A percentile compares a stretch with the other conserved stretches of the same genome.
Evolutionary conservation across 1,140 invertebrate species (phyloP).

Genomic region (Cylas formicarius): DNA sequence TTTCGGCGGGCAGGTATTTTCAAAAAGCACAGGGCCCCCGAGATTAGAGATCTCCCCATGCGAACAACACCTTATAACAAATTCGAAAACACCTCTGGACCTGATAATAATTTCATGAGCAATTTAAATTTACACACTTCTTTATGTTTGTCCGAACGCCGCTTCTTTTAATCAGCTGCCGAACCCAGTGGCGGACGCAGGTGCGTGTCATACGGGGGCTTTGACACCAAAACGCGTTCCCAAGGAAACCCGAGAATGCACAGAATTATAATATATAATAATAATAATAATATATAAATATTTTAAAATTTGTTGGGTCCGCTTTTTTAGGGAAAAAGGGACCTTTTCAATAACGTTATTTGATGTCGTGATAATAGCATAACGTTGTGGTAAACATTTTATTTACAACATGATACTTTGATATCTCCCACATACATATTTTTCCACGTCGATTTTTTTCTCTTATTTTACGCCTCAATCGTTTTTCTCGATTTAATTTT

Average conservation of each 20-base stretch:
- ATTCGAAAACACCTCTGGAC: constrained; percentile 24
- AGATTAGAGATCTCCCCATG: constrained; percentile 10
- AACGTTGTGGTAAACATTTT: too few relatives aligned
- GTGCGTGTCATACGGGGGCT: not conserved
- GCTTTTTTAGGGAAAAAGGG: too few relatives aligned
- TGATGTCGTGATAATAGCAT: too few relatives aligned
- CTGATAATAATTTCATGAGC: constrained; percentile 24
- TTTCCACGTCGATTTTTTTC: too few relatives aligned
- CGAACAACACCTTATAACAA: constrained; percentile 16
- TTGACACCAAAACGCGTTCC: not conserved
- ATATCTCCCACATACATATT: too few relatives aligned
- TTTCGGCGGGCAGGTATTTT: constrained; percentile 8
- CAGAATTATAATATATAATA: not conserved
- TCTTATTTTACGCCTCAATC: too few relatives aligned
- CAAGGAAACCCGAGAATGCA: not conserved
- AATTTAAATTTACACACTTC: constrained; percentile 26
- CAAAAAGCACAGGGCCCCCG: constrained; percentile 3
- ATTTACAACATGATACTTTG: too few relatives aligned
- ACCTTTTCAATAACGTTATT: too few relatives aligned
- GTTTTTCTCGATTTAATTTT: too few relatives aligned
- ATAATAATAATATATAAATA: not conserved
- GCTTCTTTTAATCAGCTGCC: constrained; percentile 23
- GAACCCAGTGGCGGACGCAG: constrained; percentile 10
- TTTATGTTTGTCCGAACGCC: constrained; percentile 22
- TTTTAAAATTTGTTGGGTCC: too few relatives aligned